phyloP scores from a whole-genome alignment of 2,113 vertebrate species.

The Gambusia holbrooki region DNA sequence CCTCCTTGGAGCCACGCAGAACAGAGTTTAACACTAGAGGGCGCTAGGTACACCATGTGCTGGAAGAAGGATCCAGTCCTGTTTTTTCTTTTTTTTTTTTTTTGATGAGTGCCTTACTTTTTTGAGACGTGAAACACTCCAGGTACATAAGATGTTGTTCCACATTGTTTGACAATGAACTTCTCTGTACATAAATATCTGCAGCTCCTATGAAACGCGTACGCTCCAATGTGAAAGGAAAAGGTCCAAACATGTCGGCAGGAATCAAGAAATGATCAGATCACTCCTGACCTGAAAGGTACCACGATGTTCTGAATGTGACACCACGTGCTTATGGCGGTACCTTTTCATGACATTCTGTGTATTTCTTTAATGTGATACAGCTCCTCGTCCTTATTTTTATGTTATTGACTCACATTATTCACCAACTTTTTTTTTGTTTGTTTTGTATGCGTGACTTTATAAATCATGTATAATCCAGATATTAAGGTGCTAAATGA shows the following conservation, averaged over 20 bases:
- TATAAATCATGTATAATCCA: conserved; percentile 79
- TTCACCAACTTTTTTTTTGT: conserved; percentile 52
- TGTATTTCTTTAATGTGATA: conserved; percentile 67
- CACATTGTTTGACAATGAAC: conserved; percentile 67
- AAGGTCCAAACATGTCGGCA: conserved; percentile 65
- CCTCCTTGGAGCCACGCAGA: conserved; percentile 28
- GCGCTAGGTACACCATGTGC: conserved; percentile 45
- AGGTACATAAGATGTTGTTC: conserved; percentile 49
- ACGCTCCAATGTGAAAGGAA: conserved; percentile 73
- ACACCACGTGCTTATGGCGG: conserved; percentile 59
- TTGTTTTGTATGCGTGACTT: conserved; percentile 79
- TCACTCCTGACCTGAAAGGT: conserved; percentile 38
- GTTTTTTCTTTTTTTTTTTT: not conserved
- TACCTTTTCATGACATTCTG: conserved; percentile 68
- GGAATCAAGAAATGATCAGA: conserved; percentile 49
- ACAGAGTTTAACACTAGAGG: conserved; percentile 50
- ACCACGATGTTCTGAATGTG: conserved; percentile 33
- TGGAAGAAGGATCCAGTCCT: conserved; percentile 49
- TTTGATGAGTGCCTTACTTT: conserved; percentile 57
- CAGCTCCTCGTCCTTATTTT: conserved; percentile 65
- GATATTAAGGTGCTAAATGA: conserved; percentile 83
- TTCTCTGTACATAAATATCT: conserved; percentile 53
- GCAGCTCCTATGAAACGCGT: conserved; percentile 53
- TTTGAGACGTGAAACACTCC: conserved; percentile 51
- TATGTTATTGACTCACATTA: conserved; percentile 75